Evolutionary conservation across 2,797 vertebrate species (phyloP), one percentile per base, ranked within the genome.

Genomic region (Hippoglossus hippoglossus): DNA sequence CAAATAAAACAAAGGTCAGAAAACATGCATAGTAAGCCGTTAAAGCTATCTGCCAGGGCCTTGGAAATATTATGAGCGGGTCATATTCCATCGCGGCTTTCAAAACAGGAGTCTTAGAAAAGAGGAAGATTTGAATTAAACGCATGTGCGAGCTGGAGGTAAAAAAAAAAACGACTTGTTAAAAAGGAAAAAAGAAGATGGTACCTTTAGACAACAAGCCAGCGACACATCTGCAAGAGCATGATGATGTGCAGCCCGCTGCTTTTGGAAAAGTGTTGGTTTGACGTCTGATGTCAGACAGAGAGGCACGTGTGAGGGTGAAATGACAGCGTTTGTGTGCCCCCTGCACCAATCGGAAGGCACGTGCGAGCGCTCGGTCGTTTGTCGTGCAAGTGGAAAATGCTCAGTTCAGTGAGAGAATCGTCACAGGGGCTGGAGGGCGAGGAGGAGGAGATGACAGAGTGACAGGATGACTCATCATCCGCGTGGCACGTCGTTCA

Each of bases 1-100:
- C 91, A 93, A 94, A 94, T 92, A 91, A 91, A 93, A 89, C 83
- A 81, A 82, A 86, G 92, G 92, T 93, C 90, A 90, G 67, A 47
- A 84, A 85, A 89, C 87, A 83, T 61, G 85, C 80, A 71, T 5
- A 44, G 73, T 63, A 63, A 85, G 85, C 74, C 28, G 59, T 57
- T 71, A 55, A 44, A 82, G 87, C 82, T 71, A 83, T 89, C 82
- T 64, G 70, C 79, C 67, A 16, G 59, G 70, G 82, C 63, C 67
- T 67, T 13, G 71, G 69, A 73, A 83, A 90, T 75, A 80, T 84
- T 83, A 88, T 39, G 70, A 81, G 85, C 63, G 16, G 79, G 87
- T 89, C 86, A 81, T 70, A 81, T 86, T 84, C 75, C 75, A 81
- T 75, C 80, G 67, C 13, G 7, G 72, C 73, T 69, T 62, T 78